Percentiles rank a stretch among this genome's conserved stretches.
Conservation (phyloP, 2,888 invertebrate species). For the Globia sparganii region DNA sequence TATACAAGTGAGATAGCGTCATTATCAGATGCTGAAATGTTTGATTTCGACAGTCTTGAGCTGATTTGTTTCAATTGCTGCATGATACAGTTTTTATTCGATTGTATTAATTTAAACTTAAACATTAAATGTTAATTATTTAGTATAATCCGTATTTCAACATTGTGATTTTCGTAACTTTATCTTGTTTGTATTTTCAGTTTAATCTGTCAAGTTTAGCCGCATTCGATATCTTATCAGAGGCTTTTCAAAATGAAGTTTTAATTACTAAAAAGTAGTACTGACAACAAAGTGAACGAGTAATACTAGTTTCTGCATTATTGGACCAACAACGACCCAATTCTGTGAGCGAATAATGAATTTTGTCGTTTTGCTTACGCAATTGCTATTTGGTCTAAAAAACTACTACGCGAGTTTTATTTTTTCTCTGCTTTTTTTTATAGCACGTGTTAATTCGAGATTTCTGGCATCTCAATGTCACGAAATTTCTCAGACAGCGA, state of each 20-base stretch:
- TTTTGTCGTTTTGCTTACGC: conserved; percentile 71
- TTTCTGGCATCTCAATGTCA: conserved; percentile 36
- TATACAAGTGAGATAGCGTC: background rate
- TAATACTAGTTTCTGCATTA: conserved; percentile 72
- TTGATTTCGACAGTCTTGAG: background rate
- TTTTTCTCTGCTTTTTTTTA: conserved; percentile 39
- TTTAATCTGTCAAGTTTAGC: conserved; percentile 24
- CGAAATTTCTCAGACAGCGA: conserved; percentile 6
- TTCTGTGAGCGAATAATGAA: conserved; percentile 68
- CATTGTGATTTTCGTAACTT: conserved; percentile 10
- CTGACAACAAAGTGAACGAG: conserved; percentile 65
- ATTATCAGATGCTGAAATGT: background rate
- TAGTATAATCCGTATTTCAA: conserved; percentile 4
- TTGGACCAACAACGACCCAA: conserved; percentile 66
- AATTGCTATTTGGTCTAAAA: conserved; percentile 62
- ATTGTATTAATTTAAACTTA: background rate
- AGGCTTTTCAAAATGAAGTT: conserved; percentile 46
- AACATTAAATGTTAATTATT: background rate
- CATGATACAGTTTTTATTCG: conserved; percentile 5
- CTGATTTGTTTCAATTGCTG: background rate
- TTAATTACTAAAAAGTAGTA: conserved; percentile 44
- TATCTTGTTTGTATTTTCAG: conserved; percentile 18
- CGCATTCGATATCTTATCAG: conserved; percentile 41
- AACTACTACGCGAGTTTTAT: conserved; percentile 32
- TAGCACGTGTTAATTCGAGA: conserved; percentile 24